Percentiles rank a stretch among this genome's conserved stretches.
These are phyloP conservation scores for Pantala flavescens DNA, from an alignment of 1,140 invertebrate genomes.

Conservation along the genomic window DNA sequence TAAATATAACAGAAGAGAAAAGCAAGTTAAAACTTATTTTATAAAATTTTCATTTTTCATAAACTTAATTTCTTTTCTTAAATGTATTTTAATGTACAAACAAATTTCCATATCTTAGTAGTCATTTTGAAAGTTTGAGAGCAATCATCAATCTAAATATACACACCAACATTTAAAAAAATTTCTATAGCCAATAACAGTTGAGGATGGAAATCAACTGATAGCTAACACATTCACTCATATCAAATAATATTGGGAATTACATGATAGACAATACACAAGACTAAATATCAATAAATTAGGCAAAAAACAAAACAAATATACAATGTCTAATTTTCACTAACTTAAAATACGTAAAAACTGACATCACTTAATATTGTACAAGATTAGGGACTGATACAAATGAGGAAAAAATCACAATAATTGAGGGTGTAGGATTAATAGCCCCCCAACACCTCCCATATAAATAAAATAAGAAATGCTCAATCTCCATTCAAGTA, in stretches of 20 bases:
- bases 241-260: neutral
- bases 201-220: neutral
- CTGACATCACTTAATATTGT: neutral
- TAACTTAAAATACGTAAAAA: neutral
- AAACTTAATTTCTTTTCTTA: too few relatives aligned
- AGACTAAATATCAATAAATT: constrained; percentile 5
- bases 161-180: too few relatives aligned
- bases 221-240: neutral
- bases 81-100: too few relatives aligned
- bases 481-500: neutral
- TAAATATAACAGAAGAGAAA: too few relatives aligned
- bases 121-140: too few relatives aligned
- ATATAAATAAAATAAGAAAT: constrained; percentile 4
- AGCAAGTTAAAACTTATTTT: too few relatives aligned
- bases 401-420: neutral
- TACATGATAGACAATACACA: neutral
- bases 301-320: constrained; percentile 7
- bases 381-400: neutral
- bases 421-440: neutral
- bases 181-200: too few relatives aligned
- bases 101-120: too few relatives aligned
- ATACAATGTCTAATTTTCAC: neutral
- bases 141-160: too few relatives aligned
- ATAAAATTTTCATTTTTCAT: too few relatives aligned
- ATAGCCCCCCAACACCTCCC: constrained; percentile 2